These are phyloP conservation scores for Thecocarcelia acutangulata DNA, from an alignment of 2,888 invertebrate species.

Conservation along the genomic window DNA sequence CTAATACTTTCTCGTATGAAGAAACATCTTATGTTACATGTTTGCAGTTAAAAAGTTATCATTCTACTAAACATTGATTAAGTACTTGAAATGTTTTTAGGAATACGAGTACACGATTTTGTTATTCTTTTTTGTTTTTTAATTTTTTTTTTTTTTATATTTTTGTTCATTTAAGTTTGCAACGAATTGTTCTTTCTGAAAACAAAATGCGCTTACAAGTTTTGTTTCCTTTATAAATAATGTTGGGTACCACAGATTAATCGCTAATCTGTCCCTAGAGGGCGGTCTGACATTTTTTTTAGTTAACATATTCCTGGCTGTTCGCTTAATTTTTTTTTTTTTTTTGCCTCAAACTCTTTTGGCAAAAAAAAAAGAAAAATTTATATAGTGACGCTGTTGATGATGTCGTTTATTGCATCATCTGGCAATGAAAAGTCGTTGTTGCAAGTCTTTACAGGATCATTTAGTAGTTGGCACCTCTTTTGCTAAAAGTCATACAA, in stretches of 20 bases:
- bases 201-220: slow-evolving; percentile 47
- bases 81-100: slow-evolving; percentile 55
- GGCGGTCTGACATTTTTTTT: slow-evolving; percentile 77
- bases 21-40: slow-evolving; percentile 6
- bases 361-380: no score
- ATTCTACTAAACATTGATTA: slow-evolving; percentile 67
- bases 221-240: slow-evolving; percentile 56
- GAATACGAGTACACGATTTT: no score
- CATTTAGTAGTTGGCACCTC: slow-evolving; percentile 69
- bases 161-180: slow-evolving; percentile 26
- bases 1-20: slow-evolving; percentile 16
- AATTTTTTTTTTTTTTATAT: slow-evolving; percentile 18
- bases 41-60: slow-evolving; percentile 58
- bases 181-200: slow-evolving; percentile 45
- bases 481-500: slow-evolving; percentile 58
- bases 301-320: slow-evolving; percentile 38
- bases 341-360: slow-evolving; percentile 12
- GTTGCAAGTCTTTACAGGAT: slow-evolving; percentile 39
- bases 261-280: slow-evolving; percentile 80
- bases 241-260: slow-evolving; percentile 75
- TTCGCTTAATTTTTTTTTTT: slow-evolving; percentile 12
- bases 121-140: background rate
- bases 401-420: slow-evolving; percentile 66
- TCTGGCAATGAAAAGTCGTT: slow-evolving; percentile 10
- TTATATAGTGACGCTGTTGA: slow-evolving; percentile 60